phyloP scores from a whole-genome alignment of 2,797 vertebrate species.

The Gallinago stenura region DNA sequence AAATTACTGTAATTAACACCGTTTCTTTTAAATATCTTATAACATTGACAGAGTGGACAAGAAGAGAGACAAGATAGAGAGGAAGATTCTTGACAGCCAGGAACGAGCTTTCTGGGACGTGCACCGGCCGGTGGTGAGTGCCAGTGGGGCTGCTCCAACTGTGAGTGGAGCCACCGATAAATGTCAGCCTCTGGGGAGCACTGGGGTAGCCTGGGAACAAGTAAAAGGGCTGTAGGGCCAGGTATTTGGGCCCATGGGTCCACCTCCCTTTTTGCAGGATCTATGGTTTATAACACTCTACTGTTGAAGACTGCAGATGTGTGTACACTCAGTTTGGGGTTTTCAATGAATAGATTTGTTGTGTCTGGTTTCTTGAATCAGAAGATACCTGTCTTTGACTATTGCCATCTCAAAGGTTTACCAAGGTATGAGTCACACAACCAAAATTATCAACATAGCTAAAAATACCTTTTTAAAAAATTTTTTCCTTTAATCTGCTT shows the following conservation, averaged over 20 bases:
- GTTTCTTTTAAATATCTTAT: slow-evolving; percentile 6
- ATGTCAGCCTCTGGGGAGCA: background rate
- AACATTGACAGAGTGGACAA: slow-evolving; percentile 90
- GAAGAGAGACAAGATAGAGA: slow-evolving; percentile 98
- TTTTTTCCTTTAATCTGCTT: background rate
- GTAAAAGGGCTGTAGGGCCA: background rate
- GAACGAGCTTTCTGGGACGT: slow-evolving; percentile 98
- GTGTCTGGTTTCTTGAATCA: background rate
- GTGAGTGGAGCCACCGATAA: background rate
- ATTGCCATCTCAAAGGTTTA: background rate
- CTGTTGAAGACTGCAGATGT: background rate
- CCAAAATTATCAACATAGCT: background rate
- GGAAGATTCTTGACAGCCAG: slow-evolving; percentile 98
- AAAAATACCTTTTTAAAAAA: background rate
- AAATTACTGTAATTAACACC: background rate
- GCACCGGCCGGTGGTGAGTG: slow-evolving; percentile 95
- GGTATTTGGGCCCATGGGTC: background rate
- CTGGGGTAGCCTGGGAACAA: background rate
- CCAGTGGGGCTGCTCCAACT: background rate
- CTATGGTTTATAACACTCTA: background rate
- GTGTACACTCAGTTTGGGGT: background rate
- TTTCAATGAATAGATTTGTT: background rate
- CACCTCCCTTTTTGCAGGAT: background rate
- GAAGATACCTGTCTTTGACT: background rate
- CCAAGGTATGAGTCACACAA: background rate